Evolutionary conservation across 2,113 vertebrate species (phyloP), one percentile per base, ranked within the genome.

Genomic region (Agapornis roseicollis): DNA sequence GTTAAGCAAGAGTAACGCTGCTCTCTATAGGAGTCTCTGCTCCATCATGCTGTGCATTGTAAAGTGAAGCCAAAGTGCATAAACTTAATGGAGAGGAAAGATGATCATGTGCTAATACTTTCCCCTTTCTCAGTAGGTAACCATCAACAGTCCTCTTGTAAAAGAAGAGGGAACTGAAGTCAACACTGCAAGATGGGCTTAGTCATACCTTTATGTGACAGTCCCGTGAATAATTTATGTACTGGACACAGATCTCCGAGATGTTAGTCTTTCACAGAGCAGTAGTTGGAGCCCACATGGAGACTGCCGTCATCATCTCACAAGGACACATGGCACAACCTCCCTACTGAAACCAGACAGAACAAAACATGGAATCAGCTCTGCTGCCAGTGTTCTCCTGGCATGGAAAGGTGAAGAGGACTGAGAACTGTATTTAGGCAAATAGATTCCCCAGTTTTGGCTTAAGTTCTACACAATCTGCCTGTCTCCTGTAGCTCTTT

Each of bases 21-120:
- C 13, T 55, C 66, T 68, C 85, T 11, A 16, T 46, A 56, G 69
- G 60, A 89, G 25, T 15, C 52, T 83, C 60, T 92, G 80, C 85
- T 90, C 73, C 77, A 89, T 61, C 72, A 25, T 27, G 61, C 85
- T 19, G 12, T 61, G 92, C 42, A 11, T 8, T 22, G n/a, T 22
- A 25, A 86, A 92, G 60, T 4, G 65, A 64, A 94, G 93, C 91
- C 87, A 92, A 91, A 85, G 53, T 19, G 42, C 66, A 88, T 82
- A 88, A 96, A 33, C n/a, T 52, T 95, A 95, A 95, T 94, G 95
- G 78, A 95, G 66, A 55, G 84, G 66, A 94, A 95, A 80, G 93
- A 73, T 16, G 35, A 76, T 69, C 65, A 39, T 4, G 13, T 56
- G 83, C 61, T 74, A n/a, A 81, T 87, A 29, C n/a, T 39, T 93